These are phyloP conservation scores for Prietella phreatophila DNA, from an alignment of 2,113 vertebrate species.

Conservation along the genomic window DNA sequence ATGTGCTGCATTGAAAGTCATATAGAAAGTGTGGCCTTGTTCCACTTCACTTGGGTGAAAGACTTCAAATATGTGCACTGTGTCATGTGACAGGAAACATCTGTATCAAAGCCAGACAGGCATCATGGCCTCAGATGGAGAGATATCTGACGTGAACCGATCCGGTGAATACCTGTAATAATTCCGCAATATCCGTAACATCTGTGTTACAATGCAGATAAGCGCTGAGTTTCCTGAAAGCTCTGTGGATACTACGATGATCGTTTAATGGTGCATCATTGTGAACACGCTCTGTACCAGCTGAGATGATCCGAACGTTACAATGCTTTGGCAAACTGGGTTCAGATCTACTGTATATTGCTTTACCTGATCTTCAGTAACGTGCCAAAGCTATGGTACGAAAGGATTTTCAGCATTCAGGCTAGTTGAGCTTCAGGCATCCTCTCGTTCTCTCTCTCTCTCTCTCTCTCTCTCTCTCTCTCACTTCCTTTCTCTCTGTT, in stretches of 20 bases:
- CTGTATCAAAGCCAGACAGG: slow-evolving; percentile 39
- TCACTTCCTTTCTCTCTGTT: background rate
- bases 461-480: too few species aligned
- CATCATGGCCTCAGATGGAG: slow-evolving; percentile 50
- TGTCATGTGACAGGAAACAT: slow-evolving; percentile 52
- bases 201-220: background rate
- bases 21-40: background rate
- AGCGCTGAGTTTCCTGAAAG: background rate
- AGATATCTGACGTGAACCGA: slow-evolving; percentile 37
- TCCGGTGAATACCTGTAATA: slow-evolving; percentile 25
- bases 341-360: background rate
- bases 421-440: background rate
- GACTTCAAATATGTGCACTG: slow-evolving; percentile 5
- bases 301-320: background rate
- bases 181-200: slow-evolving; percentile 11
- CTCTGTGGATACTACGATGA: background rate
- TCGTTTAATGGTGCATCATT: too few species aligned
- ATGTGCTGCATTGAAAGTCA: background rate
- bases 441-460: background rate
- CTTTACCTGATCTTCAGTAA: background rate
- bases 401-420: background rate
- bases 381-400: background rate
- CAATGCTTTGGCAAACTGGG: background rate
- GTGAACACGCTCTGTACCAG: background rate
- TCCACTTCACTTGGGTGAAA: background rate